Base-by-base conservation (phyloP, 2,113 vertebrate species). In the Misgurnus anguillicaudatus region DNA sequence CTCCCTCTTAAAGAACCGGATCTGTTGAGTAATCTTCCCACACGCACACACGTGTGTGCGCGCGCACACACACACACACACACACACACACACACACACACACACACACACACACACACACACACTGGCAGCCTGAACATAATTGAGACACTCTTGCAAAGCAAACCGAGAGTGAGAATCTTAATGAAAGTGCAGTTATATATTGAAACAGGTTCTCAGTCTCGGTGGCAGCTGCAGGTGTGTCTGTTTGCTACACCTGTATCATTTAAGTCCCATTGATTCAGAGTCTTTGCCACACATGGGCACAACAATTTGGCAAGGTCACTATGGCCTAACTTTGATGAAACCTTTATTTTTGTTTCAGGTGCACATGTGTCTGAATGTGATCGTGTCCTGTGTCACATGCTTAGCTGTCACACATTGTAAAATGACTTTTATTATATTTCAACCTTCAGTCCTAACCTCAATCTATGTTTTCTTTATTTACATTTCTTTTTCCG, bases 11-110 rank as follows among this genome's bases (percentile, higher is more conserved):
- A 69, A 41, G 80, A 83, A 57, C 48, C 10, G 21, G 66, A 81
- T 75, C 60, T 79, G 68, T 87, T 87, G 84, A 71, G 82, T 76
- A 88, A 89, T 68, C 57, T 51, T 86, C 24, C 13, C 60, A 31
- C 73, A 19, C 39, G 62, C 83, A 81, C 53, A 70, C 58, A 64
- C 60, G 57, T 21, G 51, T 4, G 5, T 14, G 6, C 16, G 1
- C 16, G 75, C 60, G 10, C 73, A 39, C 39, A 66, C 83, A 81
- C 53, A 70, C 58, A 64, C 45, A 65, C 42, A 62, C 16, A n/a
- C 14, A 55, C 16, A 2, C 6, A 5, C 6, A 7, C 42, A 45
- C 42, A 57, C 55, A 57, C 55, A 57, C 55, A 57, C 55, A 57
- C 55, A 57, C 21, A 61, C 60, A 39, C 31, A 66, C 83, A 81